Evolutionary conservation across 2,888 invertebrate species (phyloP).

Genomic region (Callyntrura sp.): DNA sequence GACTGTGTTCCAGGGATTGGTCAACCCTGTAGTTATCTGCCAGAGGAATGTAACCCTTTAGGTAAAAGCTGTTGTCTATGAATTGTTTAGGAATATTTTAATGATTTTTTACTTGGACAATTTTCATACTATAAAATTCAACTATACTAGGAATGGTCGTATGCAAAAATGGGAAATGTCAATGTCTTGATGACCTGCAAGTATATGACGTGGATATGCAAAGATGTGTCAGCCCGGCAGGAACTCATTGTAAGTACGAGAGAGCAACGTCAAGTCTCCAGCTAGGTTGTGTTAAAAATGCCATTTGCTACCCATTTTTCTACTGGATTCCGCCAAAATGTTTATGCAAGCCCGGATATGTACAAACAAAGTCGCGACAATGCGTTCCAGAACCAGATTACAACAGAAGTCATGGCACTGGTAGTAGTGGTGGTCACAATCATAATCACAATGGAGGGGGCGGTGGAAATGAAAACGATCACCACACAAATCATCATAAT

Average conservation of each 20-base stretch:
- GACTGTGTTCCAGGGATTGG: conserved; percentile 81
- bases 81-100: too few relatives aligned
- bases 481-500: neutral
- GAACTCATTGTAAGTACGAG: conserved; percentile 81
- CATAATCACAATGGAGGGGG: neutral
- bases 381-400: conserved; percentile 70
- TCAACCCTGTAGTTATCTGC: conserved; percentile 74
- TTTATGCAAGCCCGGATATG: conserved; percentile 80
- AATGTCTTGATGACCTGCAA: conserved; percentile 79
- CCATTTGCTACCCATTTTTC: conserved; percentile 81
- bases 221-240: conserved; percentile 80
- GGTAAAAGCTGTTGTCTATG: too few relatives aligned
- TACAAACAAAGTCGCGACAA: conserved; percentile 75
- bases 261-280: conserved; percentile 59
- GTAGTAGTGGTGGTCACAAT: neutral
- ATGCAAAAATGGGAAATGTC: conserved; percentile 78
- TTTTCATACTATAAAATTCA: too few relatives aligned
- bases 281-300: conserved; percentile 81
- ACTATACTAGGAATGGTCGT: conserved; percentile 81
- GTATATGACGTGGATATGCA: conserved; percentile 77
- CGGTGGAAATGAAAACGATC: neutral
- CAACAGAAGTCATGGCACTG: neutral
- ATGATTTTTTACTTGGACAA: too few relatives aligned
- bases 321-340: conserved; percentile 81
- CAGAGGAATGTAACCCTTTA: conserved; percentile 79